Percentiles rank a stretch among this genome's conserved stretches.
These are phyloP conservation scores for Calliphora vomitoria DNA, from an alignment of 2,888 invertebrate species.

Conservation along the genomic window DNA sequence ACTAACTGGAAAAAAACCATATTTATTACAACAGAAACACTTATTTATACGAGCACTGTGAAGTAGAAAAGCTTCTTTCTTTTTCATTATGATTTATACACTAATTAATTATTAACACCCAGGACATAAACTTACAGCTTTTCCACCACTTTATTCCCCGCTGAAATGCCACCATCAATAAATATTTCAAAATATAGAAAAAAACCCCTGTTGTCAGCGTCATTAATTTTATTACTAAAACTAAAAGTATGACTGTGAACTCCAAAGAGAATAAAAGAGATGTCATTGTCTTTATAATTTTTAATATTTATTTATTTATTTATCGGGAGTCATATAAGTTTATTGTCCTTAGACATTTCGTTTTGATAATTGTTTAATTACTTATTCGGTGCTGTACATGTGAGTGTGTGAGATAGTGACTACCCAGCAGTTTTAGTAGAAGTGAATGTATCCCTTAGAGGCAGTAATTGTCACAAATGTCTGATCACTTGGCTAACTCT, in stretches of 20 bases:
- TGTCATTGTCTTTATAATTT: conserved; percentile 16
- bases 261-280: background rate
- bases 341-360: conserved; percentile 49
- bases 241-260: conserved; percentile 29
- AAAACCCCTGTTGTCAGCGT: background rate
- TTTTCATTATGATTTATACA: conserved; percentile 33
- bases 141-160: background rate
- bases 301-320: conserved; percentile 8
- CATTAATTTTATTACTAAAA: conserved; percentile 28
- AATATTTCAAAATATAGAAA: conserved; percentile 40
- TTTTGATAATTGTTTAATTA: conserved; percentile 68
- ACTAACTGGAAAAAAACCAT: background rate
- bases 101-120: conserved; percentile 45
- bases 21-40: background rate
- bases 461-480: no score
- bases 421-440: no score
- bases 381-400: conserved; percentile 3
- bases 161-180: conserved; percentile 31
- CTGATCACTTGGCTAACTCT: no score
- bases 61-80: background rate
- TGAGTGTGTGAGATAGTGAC: background rate
- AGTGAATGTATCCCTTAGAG: no score
- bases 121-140: conserved; percentile 8
- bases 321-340: conserved; percentile 40
- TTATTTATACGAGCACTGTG: background rate